phyloP scores from a whole-genome alignment of 2,888 invertebrate species.

The Meteorus colon region DNA sequence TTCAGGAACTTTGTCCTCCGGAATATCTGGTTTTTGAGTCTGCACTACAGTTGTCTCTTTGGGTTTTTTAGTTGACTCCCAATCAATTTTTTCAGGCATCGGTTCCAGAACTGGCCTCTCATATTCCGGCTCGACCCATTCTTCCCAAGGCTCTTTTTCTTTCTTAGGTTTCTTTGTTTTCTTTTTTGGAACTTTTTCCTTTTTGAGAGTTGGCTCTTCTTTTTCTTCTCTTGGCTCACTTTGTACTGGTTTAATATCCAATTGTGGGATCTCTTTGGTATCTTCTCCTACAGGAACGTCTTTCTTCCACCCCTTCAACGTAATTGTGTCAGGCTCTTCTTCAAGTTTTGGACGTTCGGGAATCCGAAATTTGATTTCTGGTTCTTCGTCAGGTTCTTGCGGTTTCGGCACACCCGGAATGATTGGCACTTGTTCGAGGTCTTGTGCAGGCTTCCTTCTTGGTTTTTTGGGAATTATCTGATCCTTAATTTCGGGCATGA shows the following conservation, averaged over 20 bases:
- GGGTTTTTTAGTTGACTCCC: slow-evolving; percentile 56
- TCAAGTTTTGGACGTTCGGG: slow-evolving; percentile 64
- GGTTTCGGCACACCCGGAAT: slow-evolving; percentile 71
- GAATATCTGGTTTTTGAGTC: slow-evolving; percentile 58
- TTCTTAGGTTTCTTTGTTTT: slow-evolving; percentile 53
- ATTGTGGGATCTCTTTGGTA: slow-evolving; percentile 58
- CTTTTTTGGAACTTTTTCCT: slow-evolving; percentile 52
- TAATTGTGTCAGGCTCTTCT: slow-evolving; percentile 68
- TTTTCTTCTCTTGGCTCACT: slow-evolving; percentile 68
- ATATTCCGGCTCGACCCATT: slow-evolving; percentile 58
- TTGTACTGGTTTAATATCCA: slow-evolving; percentile 54
- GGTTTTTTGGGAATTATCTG: slow-evolving; percentile 62
- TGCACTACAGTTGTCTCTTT: slow-evolving; percentile 55
- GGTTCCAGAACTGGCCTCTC: slow-evolving; percentile 58
- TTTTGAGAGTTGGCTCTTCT: slow-evolving; percentile 69
- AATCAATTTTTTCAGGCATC: slow-evolving; percentile 58
- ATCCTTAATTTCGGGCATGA: slow-evolving; percentile 63
- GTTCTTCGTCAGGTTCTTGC: slow-evolving; percentile 71
- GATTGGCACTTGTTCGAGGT: slow-evolving; percentile 66
- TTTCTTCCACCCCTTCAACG: slow-evolving; percentile 67
- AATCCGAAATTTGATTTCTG: slow-evolving; percentile 72
- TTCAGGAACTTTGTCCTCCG: slow-evolving; percentile 51
- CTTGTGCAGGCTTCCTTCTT: slow-evolving; percentile 66
- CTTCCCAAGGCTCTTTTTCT: slow-evolving; percentile 51
- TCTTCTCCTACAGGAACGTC: slow-evolving; percentile 63